Evolutionary conservation across 2,113 vertebrate genomes (phyloP), one percentile per base, ranked within the genome.

Genomic region (Verasper variegatus): DNA sequence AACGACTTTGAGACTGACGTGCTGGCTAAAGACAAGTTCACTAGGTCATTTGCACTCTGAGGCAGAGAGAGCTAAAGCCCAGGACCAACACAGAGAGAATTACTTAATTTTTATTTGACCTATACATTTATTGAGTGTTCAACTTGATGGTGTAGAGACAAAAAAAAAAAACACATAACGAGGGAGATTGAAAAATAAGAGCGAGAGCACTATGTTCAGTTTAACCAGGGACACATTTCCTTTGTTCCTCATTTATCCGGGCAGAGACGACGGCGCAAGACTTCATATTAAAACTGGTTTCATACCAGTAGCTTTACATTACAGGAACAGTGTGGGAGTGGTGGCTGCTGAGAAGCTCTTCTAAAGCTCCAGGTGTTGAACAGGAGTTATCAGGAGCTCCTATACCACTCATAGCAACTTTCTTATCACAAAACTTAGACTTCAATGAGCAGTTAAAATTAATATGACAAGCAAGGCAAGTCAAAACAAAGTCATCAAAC

Each of bases 11-110:
- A 8, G 27, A 37, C 59, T 26, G 57, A 66, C 57, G 35, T 1
- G 8, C 42, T 49, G 21, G 20, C 62, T 49, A 17, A 42, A 68
- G 57, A n/a, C 61, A 56, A 73, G 71, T 75, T 73, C 60, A 78
- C 42, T 26, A 65, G 66, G 18, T 61, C 31, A 67, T 59, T 20
- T 24, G 15, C 37, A 26, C 31, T 61, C 26, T 6, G 6, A 71
- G 57, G n/a, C 51, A 47, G n/a, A 0, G 49, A 40, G 23, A 52
- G 52, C 21, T 13, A 24, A 1, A 69, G 51, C 51, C 12, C 49
- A 17, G 54, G 52, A 56, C 52, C 3, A 31, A 55, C 54, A 13
- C 15, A 57, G 26, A 47, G 17, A 62, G 49, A 12, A 60, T 23
- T 9, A 37, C 35, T 10, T 37, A 9, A 10, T 37, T 37, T 37